Evolutionary conservation across 2,797 vertebrate genomes (phyloP).

Genomic region (Hozukius guyotensis): DNA sequence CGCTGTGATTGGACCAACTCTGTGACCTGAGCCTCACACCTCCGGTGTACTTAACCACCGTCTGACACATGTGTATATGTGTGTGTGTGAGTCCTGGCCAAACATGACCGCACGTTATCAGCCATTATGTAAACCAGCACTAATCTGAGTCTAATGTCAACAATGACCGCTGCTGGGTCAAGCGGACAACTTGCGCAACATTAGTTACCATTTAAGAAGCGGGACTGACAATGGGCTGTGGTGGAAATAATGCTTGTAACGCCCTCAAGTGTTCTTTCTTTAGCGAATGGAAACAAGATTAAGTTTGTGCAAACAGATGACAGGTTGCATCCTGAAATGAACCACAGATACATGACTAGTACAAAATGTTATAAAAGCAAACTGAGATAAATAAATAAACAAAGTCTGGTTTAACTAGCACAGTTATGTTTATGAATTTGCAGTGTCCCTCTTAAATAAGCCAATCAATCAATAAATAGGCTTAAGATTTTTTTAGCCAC

Average conservation of each 20-base stretch:
- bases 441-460: neutral
- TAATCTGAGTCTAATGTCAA: slow-evolving; percentile 74
- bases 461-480: neutral
- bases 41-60: slow-evolving; percentile 44
- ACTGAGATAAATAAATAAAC: neutral
- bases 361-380: neutral
- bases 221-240: slow-evolving; percentile 1
- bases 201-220: slow-evolving; percentile 31
- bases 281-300: slow-evolving; percentile 24
- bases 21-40: slow-evolving; percentile 64
- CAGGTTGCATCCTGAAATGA: neutral
- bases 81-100: slow-evolving; percentile 35
- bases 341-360: neutral
- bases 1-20: slow-evolving; percentile 56
- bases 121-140: slow-evolving; percentile 70
- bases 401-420: neutral
- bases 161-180: slow-evolving; percentile 51
- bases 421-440: neutral
- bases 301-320: slow-evolving; percentile 18
- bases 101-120: slow-evolving; percentile 66
- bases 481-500: neutral
- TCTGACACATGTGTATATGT: slow-evolving; percentile 6
- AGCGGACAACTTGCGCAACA: slow-evolving; percentile 30
- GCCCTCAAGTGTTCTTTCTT: slow-evolving; percentile 1
- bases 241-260: slow-evolving; percentile 10